Evolutionary conservation across 2,113 vertebrate genomes (phyloP), one percentile per base, ranked within the genome.

Genomic region (Hemichromis elongatus): DNA sequence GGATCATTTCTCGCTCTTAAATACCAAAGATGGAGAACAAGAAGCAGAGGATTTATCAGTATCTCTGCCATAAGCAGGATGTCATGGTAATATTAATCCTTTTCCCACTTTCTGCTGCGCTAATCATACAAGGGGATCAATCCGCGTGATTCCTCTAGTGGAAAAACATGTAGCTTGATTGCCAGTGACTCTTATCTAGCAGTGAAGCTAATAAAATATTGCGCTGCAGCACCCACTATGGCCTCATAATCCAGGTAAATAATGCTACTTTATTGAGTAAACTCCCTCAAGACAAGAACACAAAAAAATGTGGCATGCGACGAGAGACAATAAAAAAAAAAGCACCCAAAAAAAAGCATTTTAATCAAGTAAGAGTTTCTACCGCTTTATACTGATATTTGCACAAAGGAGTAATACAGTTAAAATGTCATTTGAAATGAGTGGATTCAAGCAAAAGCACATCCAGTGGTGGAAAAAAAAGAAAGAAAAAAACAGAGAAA

Each of bases 1-100:
- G 95, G 94, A 95, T 95, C 92, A 93, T 94, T 96, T 96, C 90
- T 92, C 88, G 73, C 94, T 90, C 89, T 95, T 94, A 93, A 95
- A 95, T 94, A 90, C 88, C 90, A 90, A 93, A 95, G 94, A 93
- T 83, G 75, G 89, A 75, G 90, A 92, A 92, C 90, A 87, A 89
- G 88, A 81, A 81, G 88, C 86, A 84, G 89, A 88, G 94, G 95
- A 95, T 95, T 95, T 95, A 95, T 95, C 92, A 88, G 93, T 89
- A 90, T 94, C 93, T 93, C 81, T 80, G 81, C 88, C 87, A 92
- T 93, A 94, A 94, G 93, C 92, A 90, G 92, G 90, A 91, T 94
- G 94, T 95, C 92, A 92, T 88, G 92, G 77, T 92, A 85, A 89
- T 92, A 92, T 91, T 95, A 95, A 95, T 95, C 93, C 90, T 77